These are phyloP conservation scores for Xerus inauris DNA, from an alignment of 2,113 vertebrate species.

Conservation along the genomic window DNA sequence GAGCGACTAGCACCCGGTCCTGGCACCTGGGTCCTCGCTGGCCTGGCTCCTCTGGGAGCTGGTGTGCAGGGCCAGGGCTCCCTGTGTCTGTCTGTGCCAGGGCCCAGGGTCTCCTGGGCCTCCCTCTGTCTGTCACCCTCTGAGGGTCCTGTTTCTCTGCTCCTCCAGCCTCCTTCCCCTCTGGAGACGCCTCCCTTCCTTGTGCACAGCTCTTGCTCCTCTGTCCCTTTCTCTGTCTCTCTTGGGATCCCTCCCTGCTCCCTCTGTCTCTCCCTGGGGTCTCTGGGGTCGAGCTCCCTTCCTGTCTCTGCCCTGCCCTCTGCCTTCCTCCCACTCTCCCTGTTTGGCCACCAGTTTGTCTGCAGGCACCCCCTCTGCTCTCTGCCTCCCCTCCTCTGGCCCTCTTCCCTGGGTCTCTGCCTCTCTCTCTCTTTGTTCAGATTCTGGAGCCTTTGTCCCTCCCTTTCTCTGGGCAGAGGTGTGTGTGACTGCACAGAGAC, in stretches of 20 bases:
- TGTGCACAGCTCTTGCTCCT: neutral
- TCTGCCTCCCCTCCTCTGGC: neutral
- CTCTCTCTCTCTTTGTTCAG: conserved; percentile 55
- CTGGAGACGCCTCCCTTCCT: neutral
- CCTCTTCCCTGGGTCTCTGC: neutral
- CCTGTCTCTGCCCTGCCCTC: neutral
- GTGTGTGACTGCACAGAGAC: conserved; percentile 73
- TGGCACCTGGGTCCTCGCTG: fast-evolving
- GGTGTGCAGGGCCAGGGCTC: neutral
- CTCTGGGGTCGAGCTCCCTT: neutral
- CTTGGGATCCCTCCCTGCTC: neutral
- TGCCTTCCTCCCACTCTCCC: neutral
- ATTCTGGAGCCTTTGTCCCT: conserved; percentile 69
- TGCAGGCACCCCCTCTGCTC: neutral
- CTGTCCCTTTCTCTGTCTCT: neutral
- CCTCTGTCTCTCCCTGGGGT: neutral
- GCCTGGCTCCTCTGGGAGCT: no score
- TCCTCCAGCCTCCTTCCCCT: neutral
- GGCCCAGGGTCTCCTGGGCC: no score
- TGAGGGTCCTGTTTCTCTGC: fast-evolving
- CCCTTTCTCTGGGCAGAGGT: conserved; percentile 70
- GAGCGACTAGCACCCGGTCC: no score
- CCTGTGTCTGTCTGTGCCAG: no score
- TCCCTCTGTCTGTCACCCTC: no score
- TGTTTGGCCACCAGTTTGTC: neutral